Evolutionary conservation across 2,113 vertebrate species (phyloP).

Genomic region (Labeo catla): DNA sequence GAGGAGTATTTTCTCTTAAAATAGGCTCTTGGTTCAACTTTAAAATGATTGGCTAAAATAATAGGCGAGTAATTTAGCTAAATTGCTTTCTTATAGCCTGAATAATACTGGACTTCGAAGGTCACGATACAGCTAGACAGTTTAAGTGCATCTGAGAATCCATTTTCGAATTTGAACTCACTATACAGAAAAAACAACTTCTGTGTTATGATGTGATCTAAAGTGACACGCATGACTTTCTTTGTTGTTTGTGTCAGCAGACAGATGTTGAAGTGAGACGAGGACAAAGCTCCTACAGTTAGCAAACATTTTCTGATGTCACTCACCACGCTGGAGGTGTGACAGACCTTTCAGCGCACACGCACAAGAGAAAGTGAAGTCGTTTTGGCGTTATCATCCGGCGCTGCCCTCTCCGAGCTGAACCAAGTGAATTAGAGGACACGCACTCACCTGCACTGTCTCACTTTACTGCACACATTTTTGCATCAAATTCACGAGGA

Average conservation of each 20-base stretch:
- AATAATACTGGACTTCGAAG: neutral
- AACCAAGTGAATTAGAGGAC: conserved; percentile 33
- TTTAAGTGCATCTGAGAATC: neutral
- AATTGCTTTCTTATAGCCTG: neutral
- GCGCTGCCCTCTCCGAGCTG: conserved; percentile 25
- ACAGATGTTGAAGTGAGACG: conserved; percentile 54
- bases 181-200: conserved; percentile 14
- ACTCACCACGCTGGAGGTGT: conserved; percentile 40
- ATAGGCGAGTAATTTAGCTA: neutral
- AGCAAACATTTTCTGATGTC: conserved; percentile 52
- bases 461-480: conserved; percentile 36
- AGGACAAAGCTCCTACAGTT: conserved; percentile 55
- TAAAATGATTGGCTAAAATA: neutral
- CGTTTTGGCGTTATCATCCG: conserved; percentile 17
- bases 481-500: conserved; percentile 44
- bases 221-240: conserved; percentile 49
- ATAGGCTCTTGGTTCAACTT: neutral
- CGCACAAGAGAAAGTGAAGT: conserved; percentile 16
- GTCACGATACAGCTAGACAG: neutral
- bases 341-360: conserved; percentile 14
- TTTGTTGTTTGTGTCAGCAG: conserved; percentile 51
- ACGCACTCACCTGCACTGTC: conserved; percentile 24
- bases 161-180: neutral
- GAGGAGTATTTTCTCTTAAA: conserved; percentile 19
- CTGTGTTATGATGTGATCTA: conserved; percentile 43